These are phyloP conservation scores for Geophilus truncorum DNA, from an alignment of 2,888 invertebrate species.

Conservation along the genomic window DNA sequence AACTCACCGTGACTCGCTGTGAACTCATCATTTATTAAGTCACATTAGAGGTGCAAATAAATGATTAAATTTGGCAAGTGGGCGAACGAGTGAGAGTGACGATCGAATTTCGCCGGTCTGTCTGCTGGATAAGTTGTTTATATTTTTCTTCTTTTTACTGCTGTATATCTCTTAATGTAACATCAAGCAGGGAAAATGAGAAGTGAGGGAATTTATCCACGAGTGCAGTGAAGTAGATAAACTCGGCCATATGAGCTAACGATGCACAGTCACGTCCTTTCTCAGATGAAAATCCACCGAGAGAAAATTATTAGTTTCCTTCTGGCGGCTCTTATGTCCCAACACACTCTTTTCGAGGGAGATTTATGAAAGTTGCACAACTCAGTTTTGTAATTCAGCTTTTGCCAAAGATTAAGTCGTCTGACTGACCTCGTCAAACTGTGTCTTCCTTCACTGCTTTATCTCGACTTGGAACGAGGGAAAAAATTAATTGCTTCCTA, in stretches of 20 bases:
- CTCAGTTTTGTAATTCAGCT: constrained; percentile 8
- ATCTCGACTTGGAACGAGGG: not conserved
- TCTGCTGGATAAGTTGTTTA: not conserved
- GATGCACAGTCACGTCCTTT: constrained; percentile 27
- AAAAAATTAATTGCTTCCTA: not conserved
- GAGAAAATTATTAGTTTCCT: constrained; percentile 25
- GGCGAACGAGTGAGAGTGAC: not conserved
- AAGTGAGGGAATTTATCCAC: constrained; percentile 21
- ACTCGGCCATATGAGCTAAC: not conserved
- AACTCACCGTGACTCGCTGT: not conserved
- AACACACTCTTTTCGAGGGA: not conserved
- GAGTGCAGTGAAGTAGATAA: constrained; percentile 25
- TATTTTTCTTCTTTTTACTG: not conserved
- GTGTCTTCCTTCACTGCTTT: constrained; percentile 10
- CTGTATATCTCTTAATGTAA: not conserved
- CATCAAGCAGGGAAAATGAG: constrained; percentile 2
- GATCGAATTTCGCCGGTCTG: not conserved
- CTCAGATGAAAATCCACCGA: constrained; percentile 21
- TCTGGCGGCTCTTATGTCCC: constrained; percentile 15
- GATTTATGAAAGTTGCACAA: constrained; percentile 6
- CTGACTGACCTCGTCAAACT: constrained; percentile 15
- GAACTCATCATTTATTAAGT: not conserved
- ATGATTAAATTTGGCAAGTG: not conserved
- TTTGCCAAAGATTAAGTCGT: constrained; percentile 8
- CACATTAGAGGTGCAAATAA: not conserved